These are phyloP conservation scores for Temnothorax rugatulus DNA, from an alignment of 2,888 invertebrate species.

Conservation along the genomic window DNA sequence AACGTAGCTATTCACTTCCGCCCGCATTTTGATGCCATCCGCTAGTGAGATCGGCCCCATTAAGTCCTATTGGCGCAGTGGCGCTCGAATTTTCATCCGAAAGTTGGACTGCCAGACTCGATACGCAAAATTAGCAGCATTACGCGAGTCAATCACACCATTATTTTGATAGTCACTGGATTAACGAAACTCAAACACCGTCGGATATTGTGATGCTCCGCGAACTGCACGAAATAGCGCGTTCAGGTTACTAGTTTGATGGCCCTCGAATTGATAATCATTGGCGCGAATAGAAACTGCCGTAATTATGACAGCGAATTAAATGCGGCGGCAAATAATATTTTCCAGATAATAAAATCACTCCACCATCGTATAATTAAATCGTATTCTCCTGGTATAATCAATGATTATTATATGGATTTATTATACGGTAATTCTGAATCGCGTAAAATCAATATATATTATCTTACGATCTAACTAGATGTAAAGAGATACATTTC, in stretches of 20 bases:
- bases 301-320: constrained; percentile 5
- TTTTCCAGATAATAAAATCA: not conserved
- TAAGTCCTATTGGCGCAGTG: constrained; percentile 60
- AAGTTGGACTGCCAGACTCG: not conserved
- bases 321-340: constrained; percentile 17
- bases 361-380: not conserved
- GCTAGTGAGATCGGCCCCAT: constrained; percentile 55
- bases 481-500: constrained; percentile 7
- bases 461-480: not conserved
- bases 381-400: not conserved
- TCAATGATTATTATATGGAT: not conserved
- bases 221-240: constrained; percentile 17
- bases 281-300: not conserved
- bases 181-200: constrained; percentile 60
- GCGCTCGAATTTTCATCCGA: constrained; percentile 68
- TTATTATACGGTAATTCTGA: not conserved
- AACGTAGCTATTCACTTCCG: constrained; percentile 35
- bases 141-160: constrained; percentile 61
- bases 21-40: constrained; percentile 54
- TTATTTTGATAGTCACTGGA: constrained; percentile 66
- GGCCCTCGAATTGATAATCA: constrained; percentile 6
- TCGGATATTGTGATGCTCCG: constrained; percentile 57
- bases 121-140: constrained; percentile 66
- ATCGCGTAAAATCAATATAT: not conserved
- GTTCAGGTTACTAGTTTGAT: not conserved